Evolutionary conservation across 2,888 invertebrate genomes (phyloP), one percentile per base, ranked within the genome.

Genomic region (Galeruca laticollis): DNA sequence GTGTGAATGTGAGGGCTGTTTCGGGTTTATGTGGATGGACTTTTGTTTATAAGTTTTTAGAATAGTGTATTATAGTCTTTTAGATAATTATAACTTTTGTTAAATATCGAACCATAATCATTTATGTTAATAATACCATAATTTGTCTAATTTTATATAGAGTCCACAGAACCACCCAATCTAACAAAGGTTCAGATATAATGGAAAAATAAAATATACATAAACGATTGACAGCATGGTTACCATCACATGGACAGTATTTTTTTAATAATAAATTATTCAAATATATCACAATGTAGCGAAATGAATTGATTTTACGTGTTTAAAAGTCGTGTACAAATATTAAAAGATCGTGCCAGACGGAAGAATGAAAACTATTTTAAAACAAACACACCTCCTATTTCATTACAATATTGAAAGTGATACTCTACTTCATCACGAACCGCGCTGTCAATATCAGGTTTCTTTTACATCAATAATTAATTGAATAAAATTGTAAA

Each of bases 371-470:
- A 40, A 40, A 40, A 47, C 43, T 47, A 43, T 43, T 18, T 47
- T 47, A n/a, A 47, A 47, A 47, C 15, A 18, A 47, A 47, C 43
- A 47, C 43, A 15, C 43, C 43, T 47, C 43, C 43, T 15, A 15
- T 47, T 15, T 15, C 15, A 15, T 47, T 47, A 47, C 43, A 47
- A 47, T 15, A 47, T 47, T 47, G 43, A 47, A 47, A 47, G 43
- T 15, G 43, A 47, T 15, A 47, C 8, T 47, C n/a, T 40, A 40
- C 13, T n/a, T 4, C 11, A 40, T 3, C 40, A 40, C 40, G n/a
- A n/a, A 40, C 4, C 40, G 40, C 40, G 2, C 2, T 40, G 40
- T 13, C 40, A n/a, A 40, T 47, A 47, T 47, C n/a, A n/a, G 15
- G 15, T 47, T 47, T 15, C 43, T 43, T 43, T 43, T 15, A 13